These are phyloP conservation scores for Pangasius macronema DNA, from an alignment of 2,797 vertebrate genomes.

Conservation along the genomic window DNA sequence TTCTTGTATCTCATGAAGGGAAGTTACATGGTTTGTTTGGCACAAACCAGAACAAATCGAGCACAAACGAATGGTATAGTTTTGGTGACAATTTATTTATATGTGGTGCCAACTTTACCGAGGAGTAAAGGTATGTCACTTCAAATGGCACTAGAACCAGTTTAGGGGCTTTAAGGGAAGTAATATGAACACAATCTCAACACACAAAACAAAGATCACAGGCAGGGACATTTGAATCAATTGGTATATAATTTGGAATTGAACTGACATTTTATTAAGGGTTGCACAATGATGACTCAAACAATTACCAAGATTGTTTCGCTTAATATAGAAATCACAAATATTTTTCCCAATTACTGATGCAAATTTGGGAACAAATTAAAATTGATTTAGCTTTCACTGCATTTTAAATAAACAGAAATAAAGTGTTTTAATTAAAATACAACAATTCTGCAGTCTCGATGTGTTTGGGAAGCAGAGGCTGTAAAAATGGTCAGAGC, in stretches of 20 bases:
- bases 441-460: neutral
- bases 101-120: too few species aligned
- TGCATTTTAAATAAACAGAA: neutral
- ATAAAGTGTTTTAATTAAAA: neutral
- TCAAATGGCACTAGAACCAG: neutral
- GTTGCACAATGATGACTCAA: neutral
- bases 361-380: neutral
- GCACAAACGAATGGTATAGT: too few species aligned
- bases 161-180: neutral
- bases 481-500: neutral
- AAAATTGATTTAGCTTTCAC: neutral
- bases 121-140: neutral
- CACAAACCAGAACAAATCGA: too few species aligned
- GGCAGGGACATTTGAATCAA: neutral
- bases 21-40: too few species aligned
- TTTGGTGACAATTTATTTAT: too few species aligned
- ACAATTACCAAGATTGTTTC: neutral
- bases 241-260: neutral
- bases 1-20: too few species aligned
- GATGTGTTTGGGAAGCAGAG: neutral
- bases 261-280: neutral
- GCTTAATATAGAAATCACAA: neutral
- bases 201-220: neutral
- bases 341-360: neutral
- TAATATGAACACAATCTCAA: neutral